phyloP scores from a whole-genome alignment of 2,888 invertebrate species.

The Mellilla xanthometata region DNA sequence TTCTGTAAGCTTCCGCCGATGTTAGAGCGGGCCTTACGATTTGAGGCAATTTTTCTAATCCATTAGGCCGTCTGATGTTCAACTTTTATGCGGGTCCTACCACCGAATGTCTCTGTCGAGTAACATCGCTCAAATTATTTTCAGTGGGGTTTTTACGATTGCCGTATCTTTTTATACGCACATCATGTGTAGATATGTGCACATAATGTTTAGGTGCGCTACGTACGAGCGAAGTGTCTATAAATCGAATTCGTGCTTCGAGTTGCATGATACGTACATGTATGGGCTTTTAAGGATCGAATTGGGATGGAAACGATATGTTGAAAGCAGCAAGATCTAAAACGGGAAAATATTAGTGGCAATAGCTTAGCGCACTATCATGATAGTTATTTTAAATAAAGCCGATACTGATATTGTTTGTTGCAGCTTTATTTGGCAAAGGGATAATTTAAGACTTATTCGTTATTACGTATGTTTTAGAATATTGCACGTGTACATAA shows the following conservation, averaged over 20 bases:
- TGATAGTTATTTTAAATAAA: too few species aligned
- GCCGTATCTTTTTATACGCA: slow-evolving; percentile 80
- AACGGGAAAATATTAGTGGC: too few species aligned
- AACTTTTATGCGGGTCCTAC: slow-evolving; percentile 77
- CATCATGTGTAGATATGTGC: slow-evolving; percentile 76
- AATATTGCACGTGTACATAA: too few species aligned
- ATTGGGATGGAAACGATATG: too few species aligned
- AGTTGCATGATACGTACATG: slow-evolving; percentile 57
- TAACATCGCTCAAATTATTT: slow-evolving; percentile 80
- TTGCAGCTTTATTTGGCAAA: too few species aligned
- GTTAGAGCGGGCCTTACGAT: slow-evolving; percentile 65
- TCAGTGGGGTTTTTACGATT: slow-evolving; percentile 77
- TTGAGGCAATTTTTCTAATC: slow-evolving; percentile 78
- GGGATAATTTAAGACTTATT: too few species aligned
- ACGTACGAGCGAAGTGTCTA: slow-evolving; percentile 64
- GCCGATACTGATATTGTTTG: too few species aligned
- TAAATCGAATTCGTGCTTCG: slow-evolving; percentile 76
- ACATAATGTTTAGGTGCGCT: slow-evolving; percentile 73
- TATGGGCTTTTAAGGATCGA: slow-evolving; percentile 17
- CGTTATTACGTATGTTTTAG: too few species aligned
- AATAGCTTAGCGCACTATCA: too few species aligned
- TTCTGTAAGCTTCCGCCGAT: slow-evolving; percentile 59
- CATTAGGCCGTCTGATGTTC: slow-evolving; percentile 77
- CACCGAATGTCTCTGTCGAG: slow-evolving; percentile 75
- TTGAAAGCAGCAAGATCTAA: too few species aligned